A percentile compares a stretch with the other conserved stretches of the same genome.
Evolutionary conservation across 2,888 invertebrate species (phyloP).

Genomic region (Gisinianus flammeolus): DNA sequence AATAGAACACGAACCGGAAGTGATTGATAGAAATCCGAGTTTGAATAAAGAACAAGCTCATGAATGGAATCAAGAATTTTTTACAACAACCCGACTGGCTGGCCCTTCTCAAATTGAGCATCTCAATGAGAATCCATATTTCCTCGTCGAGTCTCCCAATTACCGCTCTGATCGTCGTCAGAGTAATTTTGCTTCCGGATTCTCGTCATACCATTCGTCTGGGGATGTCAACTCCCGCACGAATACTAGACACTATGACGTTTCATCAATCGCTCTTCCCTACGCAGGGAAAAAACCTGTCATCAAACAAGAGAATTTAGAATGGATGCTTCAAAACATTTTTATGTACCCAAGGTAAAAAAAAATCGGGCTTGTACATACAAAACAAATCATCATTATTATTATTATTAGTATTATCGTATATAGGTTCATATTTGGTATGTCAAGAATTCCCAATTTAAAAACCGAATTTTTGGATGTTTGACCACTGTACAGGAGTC

Average conservation of each 20-base stretch:
- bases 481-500: constrained; percentile 48
- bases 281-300: constrained; percentile 40
- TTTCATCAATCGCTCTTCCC: constrained; percentile 30
- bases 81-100: constrained; percentile 32
- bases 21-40: constrained; percentile 49
- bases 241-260: constrained; percentile 50
- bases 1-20: constrained; percentile 49
- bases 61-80: constrained; percentile 53
- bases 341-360: constrained; percentile 53
- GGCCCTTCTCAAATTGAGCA: constrained; percentile 22
- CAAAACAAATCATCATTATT: not conserved
- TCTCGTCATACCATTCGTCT: not conserved
- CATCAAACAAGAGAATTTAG: constrained; percentile 56
- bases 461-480: not conserved
- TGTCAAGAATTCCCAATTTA: not conserved
- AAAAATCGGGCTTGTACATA: no score
- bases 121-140: constrained; percentile 16
- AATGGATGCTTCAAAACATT: constrained; percentile 58
- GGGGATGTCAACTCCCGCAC: constrained; percentile 26
- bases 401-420: not conserved
- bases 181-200: not conserved
- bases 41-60: constrained; percentile 47
- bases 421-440: not conserved
- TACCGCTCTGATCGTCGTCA: constrained; percentile 7
- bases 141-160: not conserved